Evolutionary conservation across 1,140 invertebrate genomes (phyloP), one percentile per base, ranked within the genome.

Genomic region (Xylocopa sonorina): DNA sequence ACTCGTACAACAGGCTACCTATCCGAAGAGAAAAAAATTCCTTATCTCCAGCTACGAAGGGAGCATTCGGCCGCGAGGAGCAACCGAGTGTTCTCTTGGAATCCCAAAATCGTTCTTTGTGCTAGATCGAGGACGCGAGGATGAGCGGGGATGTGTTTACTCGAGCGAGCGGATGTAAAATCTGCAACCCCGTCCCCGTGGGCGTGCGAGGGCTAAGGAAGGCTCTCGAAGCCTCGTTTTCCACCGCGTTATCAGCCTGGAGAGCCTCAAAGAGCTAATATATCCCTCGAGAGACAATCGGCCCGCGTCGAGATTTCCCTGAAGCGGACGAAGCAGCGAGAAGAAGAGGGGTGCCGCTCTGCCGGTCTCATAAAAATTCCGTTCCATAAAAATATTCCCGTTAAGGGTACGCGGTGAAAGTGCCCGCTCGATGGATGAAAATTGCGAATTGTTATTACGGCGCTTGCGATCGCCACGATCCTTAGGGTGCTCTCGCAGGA

Each of bases 221-320:
- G 38, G 53, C 74, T 18, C 34, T 21, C 41, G 46, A 50, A 50
- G 29, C 58, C 72, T 58, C 79, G 69, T 84, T 86, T 77, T 73
- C 58, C 80, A 64, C 60, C 48, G 69, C 55, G 82, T 80, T 88
- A 82, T 82, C 78, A 64, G 80, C 16, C 34, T 48, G 74, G 41
- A 83, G 82, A 78, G 81, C 29, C 72, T 88, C 83, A 75, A 87
- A 87, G 87, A 84, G 86, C 83, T 89, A 88, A 89, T 89, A 89
- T 88, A 88, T 89, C 86, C 81, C 81, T 58, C 43, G 80, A 80
- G 79, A 86, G 82, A 86, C 82, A 83, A 87, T 87, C 81, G 83
- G 72, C 75, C 66, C 62, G 27, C 55, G 67, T 58, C 78, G 51
- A 43, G 53, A 66, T 51, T 41, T 57, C 32, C 73, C 64, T 48